Base-by-base conservation (phyloP, 2,888 invertebrate species). In the Camptogramma bilineatum region DNA sequence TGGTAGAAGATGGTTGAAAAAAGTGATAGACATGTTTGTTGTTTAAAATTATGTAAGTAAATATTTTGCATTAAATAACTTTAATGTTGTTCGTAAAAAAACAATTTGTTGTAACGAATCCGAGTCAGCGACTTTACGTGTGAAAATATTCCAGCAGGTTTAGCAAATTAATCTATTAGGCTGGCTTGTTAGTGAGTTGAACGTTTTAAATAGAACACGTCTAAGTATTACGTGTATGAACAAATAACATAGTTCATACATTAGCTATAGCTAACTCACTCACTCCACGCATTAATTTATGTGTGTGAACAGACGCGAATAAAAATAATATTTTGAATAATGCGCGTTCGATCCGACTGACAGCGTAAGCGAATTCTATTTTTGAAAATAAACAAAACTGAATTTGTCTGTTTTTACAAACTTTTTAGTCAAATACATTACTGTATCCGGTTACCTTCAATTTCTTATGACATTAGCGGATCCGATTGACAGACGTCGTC, bases 271-370 rank as follows among this genome's bases (percentile, higher is more conserved):
- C 44, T 44, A 44, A 4, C 44, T 17, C 16, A 4, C 44, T 28
- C 4, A 9, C 46, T 51, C 51, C 17, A 13, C 19, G 16, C 17
- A n/a, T 4, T 19, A n/a, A 50, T 61, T 39, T 47, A 54, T 54
- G 52, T 39, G 54, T 42, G 28, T 16, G 21, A 50, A 51, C 50
- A 46, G 51, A 56, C 54, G 62, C 21, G 24, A 39, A 61, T 61
- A 62, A 51, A 51, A 62, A 47, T 62, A 55, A 10, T 31, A 18
- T 52, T 46, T 21, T 47, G 46, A 51, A 28, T 44, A 16, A 55
- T 34, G 51, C 51, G 51, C 50, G 48, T 34, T 56, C 56, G 56
- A 56, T 31, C 24, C 44, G 47, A 52, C 62, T 52, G 62, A 52
- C 55, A 52, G 56, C 62, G 51, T 28, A 42, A 31, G 52, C 42